phyloP scores from a whole-genome alignment of 2,888 invertebrate genomes.

The Cantharis rufa region DNA sequence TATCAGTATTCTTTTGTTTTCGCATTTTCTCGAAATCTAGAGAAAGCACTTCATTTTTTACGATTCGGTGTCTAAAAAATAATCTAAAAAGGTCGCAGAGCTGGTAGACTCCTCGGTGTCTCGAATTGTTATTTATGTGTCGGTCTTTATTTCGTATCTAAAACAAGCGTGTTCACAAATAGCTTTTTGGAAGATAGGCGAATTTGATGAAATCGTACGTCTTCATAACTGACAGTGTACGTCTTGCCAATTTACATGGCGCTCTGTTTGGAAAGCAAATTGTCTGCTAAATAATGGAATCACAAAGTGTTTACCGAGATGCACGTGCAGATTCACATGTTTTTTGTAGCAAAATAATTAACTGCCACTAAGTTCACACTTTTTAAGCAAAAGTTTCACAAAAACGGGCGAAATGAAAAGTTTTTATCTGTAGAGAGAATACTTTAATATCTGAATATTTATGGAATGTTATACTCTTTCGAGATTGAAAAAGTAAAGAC shows the following conservation, averaged over 20 bases:
- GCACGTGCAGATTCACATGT: conserved; percentile 3
- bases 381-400: neutral
- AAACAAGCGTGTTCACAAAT: conserved; percentile 13
- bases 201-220: conserved; percentile 15
- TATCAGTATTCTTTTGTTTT: neutral
- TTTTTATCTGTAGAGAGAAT: neutral
- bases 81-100: conserved; percentile 8
- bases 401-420: neutral
- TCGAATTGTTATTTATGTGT: conserved; percentile 18
- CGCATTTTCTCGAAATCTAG: neutral
- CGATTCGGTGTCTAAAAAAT: conserved; percentile 6
- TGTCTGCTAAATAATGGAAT: neutral
- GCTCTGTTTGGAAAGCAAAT: conserved; percentile 1
- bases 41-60: neutral
- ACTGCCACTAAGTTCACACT: neutral
- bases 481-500: neutral
- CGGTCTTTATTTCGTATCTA: conserved; percentile 6
- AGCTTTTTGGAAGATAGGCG: conserved; percentile 4
- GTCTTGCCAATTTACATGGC: conserved; percentile 10
- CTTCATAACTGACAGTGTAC: conserved; percentile 15
- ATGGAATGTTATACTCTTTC: neutral
- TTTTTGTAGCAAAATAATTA: neutral
- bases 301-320: neutral
- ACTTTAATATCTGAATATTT: neutral
- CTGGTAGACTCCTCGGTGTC: neutral